A percentile compares a stretch with the other conserved stretches of the same genome.
Evolutionary conservation across 2,113 vertebrate genomes (phyloP).

Genomic region (Choloepus hoffmanni): DNA sequence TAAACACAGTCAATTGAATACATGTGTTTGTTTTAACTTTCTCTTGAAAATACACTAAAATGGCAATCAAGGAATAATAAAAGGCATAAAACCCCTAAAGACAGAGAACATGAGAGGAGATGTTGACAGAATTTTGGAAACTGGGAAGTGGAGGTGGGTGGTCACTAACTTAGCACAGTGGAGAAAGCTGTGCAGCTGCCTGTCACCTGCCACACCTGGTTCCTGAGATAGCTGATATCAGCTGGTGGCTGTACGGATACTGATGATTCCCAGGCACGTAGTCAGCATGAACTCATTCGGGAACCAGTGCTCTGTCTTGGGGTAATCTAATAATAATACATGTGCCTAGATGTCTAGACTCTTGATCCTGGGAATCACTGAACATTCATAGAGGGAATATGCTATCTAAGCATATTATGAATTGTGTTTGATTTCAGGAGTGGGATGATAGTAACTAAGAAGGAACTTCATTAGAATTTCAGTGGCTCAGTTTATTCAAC

Average conservation of each 20-base stretch:
- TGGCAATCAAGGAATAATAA: conserved; percentile 28
- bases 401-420: background rate
- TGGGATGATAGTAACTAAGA: background rate
- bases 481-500: conserved; percentile 47
- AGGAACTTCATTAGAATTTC: conserved; percentile 34
- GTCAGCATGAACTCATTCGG: background rate
- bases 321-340: background rate
- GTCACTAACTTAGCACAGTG: background rate
- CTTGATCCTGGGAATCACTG: background rate
- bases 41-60: conserved; percentile 36
- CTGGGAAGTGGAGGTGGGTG: background rate
- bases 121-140: conserved; percentile 2
- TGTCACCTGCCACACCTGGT: background rate
- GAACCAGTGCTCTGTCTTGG: background rate
- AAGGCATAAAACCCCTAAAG: background rate
- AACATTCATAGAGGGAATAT: conserved; percentile 18
- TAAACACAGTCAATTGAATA: conserved; percentile 9
- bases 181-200: background rate
- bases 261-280: background rate
- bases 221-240: background rate
- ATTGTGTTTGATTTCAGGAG: background rate
- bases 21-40: conserved; percentile 4
- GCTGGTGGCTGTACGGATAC: background rate
- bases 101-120: background rate
- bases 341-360: background rate